phyloP scores from a whole-genome alignment of 1,140 invertebrate species.

The Spodoptera frugiperda region DNA sequence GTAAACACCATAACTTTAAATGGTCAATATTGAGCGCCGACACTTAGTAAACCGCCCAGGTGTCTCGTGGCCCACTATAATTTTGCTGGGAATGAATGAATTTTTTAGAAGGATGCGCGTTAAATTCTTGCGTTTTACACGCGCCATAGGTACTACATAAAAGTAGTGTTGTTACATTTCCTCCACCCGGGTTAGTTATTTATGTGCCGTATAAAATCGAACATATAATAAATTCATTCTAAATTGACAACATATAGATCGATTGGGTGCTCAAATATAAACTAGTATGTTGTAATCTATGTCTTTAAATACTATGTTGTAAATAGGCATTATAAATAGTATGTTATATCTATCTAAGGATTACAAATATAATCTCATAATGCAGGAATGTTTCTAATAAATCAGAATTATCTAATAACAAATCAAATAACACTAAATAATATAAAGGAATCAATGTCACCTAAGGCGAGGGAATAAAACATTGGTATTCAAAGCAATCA shows the following conservation, averaged over 20 bases:
- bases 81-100: conserved; percentile 44
- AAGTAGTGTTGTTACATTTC: conserved; percentile 27
- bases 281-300: neutral
- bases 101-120: conserved; percentile 45
- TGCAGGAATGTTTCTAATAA: conserved; percentile 29
- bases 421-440: neutral
- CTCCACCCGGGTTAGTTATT: conserved; percentile 12
- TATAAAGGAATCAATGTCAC: conserved; percentile 16
- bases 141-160: conserved; percentile 24
- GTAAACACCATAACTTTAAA: conserved; percentile 45
- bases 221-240: no score
- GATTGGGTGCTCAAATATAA: no score
- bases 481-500: conserved; percentile 62
- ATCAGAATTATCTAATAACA: conserved; percentile 9
- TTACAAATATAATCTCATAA: conserved; percentile 12
- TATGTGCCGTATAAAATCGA: neutral
- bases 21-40: conserved; percentile 22
- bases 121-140: conserved; percentile 43
- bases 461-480: conserved; percentile 25
- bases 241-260: no score
- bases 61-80: conserved; percentile 40
- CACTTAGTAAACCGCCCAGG: conserved; percentile 44
- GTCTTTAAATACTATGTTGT: neutral
- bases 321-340: no score
- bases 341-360: neutral